These are phyloP conservation scores for Dinoponera quadriceps DNA, from an alignment of 1,140 invertebrate genomes.

Conservation along the genomic window DNA sequence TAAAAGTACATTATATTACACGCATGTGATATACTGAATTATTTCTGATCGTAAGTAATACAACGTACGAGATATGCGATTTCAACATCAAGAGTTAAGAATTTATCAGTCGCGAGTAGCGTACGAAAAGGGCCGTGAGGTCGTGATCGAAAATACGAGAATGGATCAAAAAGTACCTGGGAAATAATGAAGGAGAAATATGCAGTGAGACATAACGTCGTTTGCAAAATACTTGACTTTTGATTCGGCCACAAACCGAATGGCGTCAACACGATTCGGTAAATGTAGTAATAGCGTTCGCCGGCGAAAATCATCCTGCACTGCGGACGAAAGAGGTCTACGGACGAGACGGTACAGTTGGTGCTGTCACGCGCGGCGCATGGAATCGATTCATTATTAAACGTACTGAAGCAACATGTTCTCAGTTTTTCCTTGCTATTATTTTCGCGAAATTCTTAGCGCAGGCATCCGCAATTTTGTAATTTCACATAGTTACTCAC, in stretches of 20 bases:
- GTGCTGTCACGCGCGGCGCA: background rate
- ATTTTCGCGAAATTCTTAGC: background rate
- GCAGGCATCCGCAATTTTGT: background rate
- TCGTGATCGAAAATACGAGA: background rate
- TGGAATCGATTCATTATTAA: background rate
- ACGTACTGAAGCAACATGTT: background rate
- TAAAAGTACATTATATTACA: too few relatives aligned
- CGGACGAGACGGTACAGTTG: background rate
- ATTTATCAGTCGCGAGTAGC: too few relatives aligned
- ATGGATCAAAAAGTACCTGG: background rate
- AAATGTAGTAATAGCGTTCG: slow-evolving; percentile 27
- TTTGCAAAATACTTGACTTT: background rate
- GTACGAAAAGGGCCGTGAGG: too few relatives aligned
- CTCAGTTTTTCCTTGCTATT: too few relatives aligned
- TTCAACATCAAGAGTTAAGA: too few relatives aligned
- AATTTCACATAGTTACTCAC: slow-evolving; percentile 13
- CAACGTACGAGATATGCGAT: background rate
- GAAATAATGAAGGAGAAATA: slow-evolving; percentile 12
- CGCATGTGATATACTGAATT: too few relatives aligned
- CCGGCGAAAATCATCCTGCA: background rate
- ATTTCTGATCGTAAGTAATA: too few relatives aligned
- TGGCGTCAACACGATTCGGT: slow-evolving; percentile 17
- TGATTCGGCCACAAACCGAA: slow-evolving; percentile 51
- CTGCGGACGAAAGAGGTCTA: background rate
- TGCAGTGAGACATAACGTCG: background rate